Evolutionary conservation across 1,140 invertebrate genomes (phyloP), one percentile per base, ranked within the genome.

Genomic region (Aphelinus atriplicis): DNA sequence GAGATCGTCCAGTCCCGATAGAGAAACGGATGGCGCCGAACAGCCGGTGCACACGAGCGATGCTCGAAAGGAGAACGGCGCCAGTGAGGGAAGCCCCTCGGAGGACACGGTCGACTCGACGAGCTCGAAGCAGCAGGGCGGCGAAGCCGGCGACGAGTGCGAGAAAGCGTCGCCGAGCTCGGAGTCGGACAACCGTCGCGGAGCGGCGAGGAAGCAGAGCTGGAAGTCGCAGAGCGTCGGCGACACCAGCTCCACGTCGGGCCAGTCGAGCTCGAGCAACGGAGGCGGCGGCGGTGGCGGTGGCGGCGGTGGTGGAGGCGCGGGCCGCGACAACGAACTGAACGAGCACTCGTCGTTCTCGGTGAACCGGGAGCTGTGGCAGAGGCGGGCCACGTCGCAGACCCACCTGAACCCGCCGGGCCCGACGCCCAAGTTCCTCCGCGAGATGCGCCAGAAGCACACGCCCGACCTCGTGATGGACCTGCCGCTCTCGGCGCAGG

Each of bases 391-490:
- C 0, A 89, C 89, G 2, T 90, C 90, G 1, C 90, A 91, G 70
- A 86, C 86, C 0, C 86, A 87, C n/a, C 70, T 89, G 50, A 86
- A 85, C 7, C 79, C 81, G 42, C 86, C 84, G 9, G 86, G 84
- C n/a, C 74, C 85, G 26, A 86, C 89, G 42, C 76, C 81, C 0
- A 70, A 72, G 7, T 43, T 62, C 1, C 82, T 85, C 51, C 81
- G 90, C 77, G 86, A 89, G 73, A 81, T 90, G 85, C 86, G 89
- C 65, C 91, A 88, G 81, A 93, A 92, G 77, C 92, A 94, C 77
- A 94, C 95, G 1, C 95, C 95, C 1, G 95, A 97, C 86, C 87
- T 97, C n/a, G 95, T 97, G 48, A 94, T 96, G 90, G 95, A 96
- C 85, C 86, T 96, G 63, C 95, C 95, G 6, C 80, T 92, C 2